A percentile compares a stretch with the other conserved stretches of the same genome.
Evolutionary conservation across 2,113 vertebrate species (phyloP).

Genomic region (Eira barbara): DNA sequence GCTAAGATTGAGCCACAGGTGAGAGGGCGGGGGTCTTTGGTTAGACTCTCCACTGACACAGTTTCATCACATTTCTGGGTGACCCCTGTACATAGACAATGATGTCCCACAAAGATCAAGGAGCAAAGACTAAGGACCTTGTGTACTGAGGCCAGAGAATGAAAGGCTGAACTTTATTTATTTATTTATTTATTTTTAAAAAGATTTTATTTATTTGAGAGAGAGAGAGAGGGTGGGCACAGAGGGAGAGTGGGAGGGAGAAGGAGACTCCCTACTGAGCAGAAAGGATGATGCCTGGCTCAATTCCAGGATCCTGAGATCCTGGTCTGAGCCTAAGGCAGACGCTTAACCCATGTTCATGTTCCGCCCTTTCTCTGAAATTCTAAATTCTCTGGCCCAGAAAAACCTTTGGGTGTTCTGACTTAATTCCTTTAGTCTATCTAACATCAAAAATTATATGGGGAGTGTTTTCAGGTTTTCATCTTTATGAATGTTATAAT

Average conservation of each 20-base stretch:
- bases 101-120: neutral
- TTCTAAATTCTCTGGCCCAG: neutral
- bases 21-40: neutral
- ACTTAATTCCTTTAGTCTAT: neutral
- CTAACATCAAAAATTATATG: neutral
- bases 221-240: neutral
- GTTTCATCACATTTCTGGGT: neutral
- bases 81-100: neutral
- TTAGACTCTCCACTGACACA: neutral
- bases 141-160: neutral
- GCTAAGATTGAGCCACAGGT: neutral
- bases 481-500: neutral
- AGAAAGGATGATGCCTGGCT: neutral
- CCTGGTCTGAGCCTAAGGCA: no score
- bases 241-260: neutral
- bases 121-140: neutral
- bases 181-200: no score
- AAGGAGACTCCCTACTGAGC: neutral
- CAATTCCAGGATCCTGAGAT: neutral
- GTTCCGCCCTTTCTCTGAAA: neutral
- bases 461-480: conserved; percentile 1
- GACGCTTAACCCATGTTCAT: neutral
- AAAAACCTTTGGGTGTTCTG: neutral
- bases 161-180: neutral
- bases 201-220: neutral